Percentiles rank a stretch among this genome's conserved stretches.
Evolutionary conservation across 1,140 invertebrate genomes (phyloP).

Genomic region (Condylostylus longicornis): DNA sequence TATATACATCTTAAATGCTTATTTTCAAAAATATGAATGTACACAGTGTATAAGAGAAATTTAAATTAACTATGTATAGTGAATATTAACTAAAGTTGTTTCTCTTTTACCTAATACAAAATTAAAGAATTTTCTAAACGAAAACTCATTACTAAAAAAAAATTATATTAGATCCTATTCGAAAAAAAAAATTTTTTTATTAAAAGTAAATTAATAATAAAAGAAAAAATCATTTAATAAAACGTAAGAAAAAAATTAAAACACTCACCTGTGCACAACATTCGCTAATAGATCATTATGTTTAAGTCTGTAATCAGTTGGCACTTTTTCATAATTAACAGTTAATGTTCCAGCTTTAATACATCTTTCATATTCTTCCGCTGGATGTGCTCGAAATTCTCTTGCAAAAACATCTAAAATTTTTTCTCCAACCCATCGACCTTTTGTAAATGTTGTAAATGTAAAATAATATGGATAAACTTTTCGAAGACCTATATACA

Average conservation of each 20-base stretch:
- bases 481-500: constrained; percentile 73
- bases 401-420: constrained; percentile 85
- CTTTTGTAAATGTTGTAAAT: constrained; percentile 93
- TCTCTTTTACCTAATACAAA: no score
- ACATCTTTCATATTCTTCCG: constrained; percentile 80
- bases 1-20: no score
- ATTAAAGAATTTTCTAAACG: no score
- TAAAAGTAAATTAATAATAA: no score
- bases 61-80: no score
- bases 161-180: no score
- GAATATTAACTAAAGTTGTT: no score
- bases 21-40: no score
- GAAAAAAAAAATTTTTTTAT: not conserved
- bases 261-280: constrained; percentile 76
- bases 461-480: constrained; percentile 98
- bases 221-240: no score
- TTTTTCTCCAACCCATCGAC: constrained; percentile 89
- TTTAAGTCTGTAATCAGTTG: constrained; percentile 80
- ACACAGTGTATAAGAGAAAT: no score
- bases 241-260: constrained; percentile 1
- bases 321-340: constrained; percentile 87
- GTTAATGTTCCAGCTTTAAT: constrained; percentile 81
- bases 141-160: no score
- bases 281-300: constrained; percentile 91
- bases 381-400: constrained; percentile 86